These are phyloP conservation scores for Melopsittacus undulatus DNA, from an alignment of 2,797 vertebrate genomes.

Conservation along the genomic window DNA sequence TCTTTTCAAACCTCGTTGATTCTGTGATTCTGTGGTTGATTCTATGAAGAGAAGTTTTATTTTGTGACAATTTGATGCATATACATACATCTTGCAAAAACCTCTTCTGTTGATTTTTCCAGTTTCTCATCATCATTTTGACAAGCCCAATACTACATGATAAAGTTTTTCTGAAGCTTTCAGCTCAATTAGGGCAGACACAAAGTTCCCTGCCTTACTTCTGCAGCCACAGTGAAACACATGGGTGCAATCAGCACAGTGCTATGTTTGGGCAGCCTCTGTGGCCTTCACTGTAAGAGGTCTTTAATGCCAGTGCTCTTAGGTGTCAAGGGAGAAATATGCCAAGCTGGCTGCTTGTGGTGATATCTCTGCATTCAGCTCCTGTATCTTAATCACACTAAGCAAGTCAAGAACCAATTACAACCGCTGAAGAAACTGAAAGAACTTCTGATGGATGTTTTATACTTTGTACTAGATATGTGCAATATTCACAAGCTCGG, in stretches of 20 bases:
- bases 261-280: background rate
- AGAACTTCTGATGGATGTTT: background rate
- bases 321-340: background rate
- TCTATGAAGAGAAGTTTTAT: background rate
- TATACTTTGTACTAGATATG: background rate
- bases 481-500: background rate
- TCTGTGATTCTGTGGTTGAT: background rate
- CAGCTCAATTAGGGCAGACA: background rate
- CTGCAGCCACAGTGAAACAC: background rate
- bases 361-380: background rate
- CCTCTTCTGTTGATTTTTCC: background rate
- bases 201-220: background rate
- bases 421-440: background rate
- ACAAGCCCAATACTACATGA: background rate
- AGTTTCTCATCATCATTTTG: background rate
- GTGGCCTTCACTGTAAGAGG: background rate
- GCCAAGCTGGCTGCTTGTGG: background rate
- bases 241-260: background rate
- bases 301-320: background rate
- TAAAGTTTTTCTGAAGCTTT: background rate
- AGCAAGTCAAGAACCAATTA: background rate
- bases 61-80: background rate
- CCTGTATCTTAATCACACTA: background rate
- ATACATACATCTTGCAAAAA: background rate
- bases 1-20: background rate